Evolutionary conservation across 1,140 invertebrate species (phyloP).

Genomic region (Tenebrio molitor): DNA sequence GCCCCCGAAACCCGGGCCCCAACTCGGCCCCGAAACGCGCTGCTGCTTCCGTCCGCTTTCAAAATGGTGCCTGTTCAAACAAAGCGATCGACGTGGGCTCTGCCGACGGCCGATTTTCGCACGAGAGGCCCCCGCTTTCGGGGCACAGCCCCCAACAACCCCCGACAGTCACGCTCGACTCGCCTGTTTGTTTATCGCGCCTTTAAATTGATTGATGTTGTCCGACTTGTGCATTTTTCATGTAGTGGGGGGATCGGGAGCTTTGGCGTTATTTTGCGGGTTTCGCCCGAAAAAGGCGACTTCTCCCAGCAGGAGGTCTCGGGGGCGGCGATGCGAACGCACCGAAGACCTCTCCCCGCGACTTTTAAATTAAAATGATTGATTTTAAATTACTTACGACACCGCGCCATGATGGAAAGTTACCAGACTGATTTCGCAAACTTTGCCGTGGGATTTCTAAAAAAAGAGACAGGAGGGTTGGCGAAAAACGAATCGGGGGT

Average conservation of each 20-base stretch:
- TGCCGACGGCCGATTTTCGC: constrained; percentile 62
- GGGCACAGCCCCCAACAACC: too few species aligned
- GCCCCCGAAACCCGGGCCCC: neutral
- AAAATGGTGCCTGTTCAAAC: constrained; percentile 74
- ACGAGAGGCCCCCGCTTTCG: too few species aligned
- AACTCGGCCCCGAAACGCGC: constrained; percentile 1
- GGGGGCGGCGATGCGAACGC: too few species aligned
- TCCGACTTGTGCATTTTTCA: constrained; percentile 49
- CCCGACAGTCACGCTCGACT: constrained; percentile 44
- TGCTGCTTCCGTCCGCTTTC: constrained; percentile 61
- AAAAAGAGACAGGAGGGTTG: neutral
- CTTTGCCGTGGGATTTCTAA: constrained; percentile 21
- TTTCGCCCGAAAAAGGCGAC: too few species aligned
- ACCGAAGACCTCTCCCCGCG: too few species aligned
- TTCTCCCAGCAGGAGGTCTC: neutral
- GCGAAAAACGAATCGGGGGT: neutral
- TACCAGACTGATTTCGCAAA: constrained; percentile 39
- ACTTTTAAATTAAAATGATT: constrained; percentile 23
- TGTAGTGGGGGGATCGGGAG: constrained; percentile 49
- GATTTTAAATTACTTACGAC: constrained; percentile 34
- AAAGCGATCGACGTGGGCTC: constrained; percentile 69
- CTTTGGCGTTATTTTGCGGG: constrained; percentile 35
- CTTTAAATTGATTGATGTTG: constrained; percentile 61
- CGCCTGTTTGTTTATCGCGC: constrained; percentile 58
- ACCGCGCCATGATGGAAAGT: constrained; percentile 50